Evolutionary conservation across 2,888 invertebrate species (phyloP).

Genomic region (Coecobrya sp.): DNA sequence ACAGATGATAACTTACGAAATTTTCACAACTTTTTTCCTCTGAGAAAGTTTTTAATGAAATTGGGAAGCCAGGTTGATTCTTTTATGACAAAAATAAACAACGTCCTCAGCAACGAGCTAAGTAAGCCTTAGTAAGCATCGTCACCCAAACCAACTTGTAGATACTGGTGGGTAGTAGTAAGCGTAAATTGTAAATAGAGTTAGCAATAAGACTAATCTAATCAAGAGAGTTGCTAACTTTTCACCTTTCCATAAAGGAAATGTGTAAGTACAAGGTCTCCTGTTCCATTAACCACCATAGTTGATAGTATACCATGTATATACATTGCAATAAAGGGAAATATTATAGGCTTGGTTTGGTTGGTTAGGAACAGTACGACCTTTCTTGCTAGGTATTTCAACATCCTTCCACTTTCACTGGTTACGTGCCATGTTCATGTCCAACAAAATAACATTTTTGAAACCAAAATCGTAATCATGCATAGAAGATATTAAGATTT

Average conservation of each 20-base stretch:
- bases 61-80: constrained; percentile 44
- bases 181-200: constrained; percentile 23
- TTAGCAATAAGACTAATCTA: constrained; percentile 67
- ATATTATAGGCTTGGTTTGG: neutral
- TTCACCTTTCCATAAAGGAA: constrained; percentile 29
- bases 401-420: neutral
- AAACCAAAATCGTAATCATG: neutral
- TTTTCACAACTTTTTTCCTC: constrained; percentile 7
- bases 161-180: neutral
- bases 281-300: neutral
- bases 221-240: constrained; percentile 55
- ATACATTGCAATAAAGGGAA: neutral
- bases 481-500: neutral
- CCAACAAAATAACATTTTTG: neutral
- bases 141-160: neutral
- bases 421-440: neutral
- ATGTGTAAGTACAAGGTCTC: neutral
- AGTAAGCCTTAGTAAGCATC: too few relatives aligned
- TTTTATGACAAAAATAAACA: constrained; percentile 56
- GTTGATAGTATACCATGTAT: too few relatives aligned
- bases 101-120: neutral
- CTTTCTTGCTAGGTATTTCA: neutral
- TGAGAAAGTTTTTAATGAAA: constrained; percentile 46
- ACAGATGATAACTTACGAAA: constrained; percentile 28
- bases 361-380: neutral